Evolutionary conservation across 2,797 vertebrate species (phyloP), one percentile per base, ranked within the genome.

Genomic region (Crenichthys baileyi): DNA sequence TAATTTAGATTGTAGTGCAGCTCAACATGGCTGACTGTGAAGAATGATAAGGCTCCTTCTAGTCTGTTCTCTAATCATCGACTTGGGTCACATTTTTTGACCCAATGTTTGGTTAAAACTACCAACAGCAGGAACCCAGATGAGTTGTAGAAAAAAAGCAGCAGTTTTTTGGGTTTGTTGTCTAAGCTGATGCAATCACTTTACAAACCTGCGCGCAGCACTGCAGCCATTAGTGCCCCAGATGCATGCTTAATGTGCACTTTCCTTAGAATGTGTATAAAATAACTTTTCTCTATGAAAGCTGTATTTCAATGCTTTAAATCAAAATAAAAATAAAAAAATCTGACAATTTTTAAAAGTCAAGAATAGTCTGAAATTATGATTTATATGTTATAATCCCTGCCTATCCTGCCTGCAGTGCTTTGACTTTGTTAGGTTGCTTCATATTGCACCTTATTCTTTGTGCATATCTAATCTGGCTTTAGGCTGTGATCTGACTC

Each of bases 171-270:
- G 58, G 71, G 56, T 51, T 39, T 22, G 58, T 36, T 4, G 56
- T 67, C 36, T 65, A 55, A 68, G 63, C 63, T n/a, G 72, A 82
- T 72, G 63, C 41, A 70, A 76, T 82, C 39, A 7, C 50, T 82
- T 85, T 81, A 29, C 70, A 75, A 86, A 77, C 78, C 61, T 67
- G 79, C 60, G 44, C 73, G 76, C 72, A 77, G 41, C 63, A 71
- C 55, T 73, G 55, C 72, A 80, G 68, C 72, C 73, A 80, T 48
- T 80, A 65, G 46, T 75, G 81, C 71, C 83, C 87, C 68, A 83
- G 75, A 87, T 90, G 51, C 82, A 90, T 83, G 81, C 20, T 55
- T 83, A 87, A 89, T 86, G 73, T 80, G 73, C 70, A 84, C 55
- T 75, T 73, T 72, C 48, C 29, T 53, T 84, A 75, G 9, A 65